Base-by-base conservation (phyloP, 2,888 invertebrate species). In the Galerucella calmariensis region DNA sequence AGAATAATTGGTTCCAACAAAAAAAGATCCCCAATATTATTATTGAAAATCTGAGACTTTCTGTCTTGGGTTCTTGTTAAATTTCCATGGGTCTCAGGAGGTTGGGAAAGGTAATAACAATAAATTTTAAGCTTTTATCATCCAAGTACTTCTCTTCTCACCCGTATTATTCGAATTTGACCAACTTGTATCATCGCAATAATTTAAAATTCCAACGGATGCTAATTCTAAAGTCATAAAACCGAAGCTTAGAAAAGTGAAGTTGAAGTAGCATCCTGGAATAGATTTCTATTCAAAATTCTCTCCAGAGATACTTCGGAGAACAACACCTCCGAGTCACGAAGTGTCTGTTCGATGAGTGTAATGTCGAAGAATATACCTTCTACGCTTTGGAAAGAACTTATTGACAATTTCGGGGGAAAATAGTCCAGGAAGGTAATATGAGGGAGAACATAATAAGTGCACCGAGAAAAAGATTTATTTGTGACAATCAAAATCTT, bases 161-260 rank as follows among this genome's bases (percentile, higher is more conserved):
- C 48, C 2, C 14, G 8, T 41, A 41, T 14, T 48, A 48, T 48
- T 48, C 1, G 5, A 14, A 48, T 48, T 48, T 48, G 48, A 48
- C 48, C 48, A 14, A 48, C 48, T 48, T 48, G 2, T 11, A 48
- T 12, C 5, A 16, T 16, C 16, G 20, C 58, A 20, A n/a, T 20
- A 53, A 53, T 14, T 8, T 53, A 58, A 20, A 58, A 58, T 58
- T 58, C 16, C 58, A 5, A 20, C 20, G 14, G 58, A 58, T 58
- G 58, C 20, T 53, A n/a, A 53, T 53, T 53, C 53, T 14, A 53
- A 53, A 53, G 53, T n/a, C 16, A 58, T 58, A 58, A 58, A 58
- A 58, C 58, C 16, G 5, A 58, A 58, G 58, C 9, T 20, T 58
- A 6, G 9, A 10, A 58, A 58, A 58, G 58, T 58, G 20, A 10